A percentile compares a stretch with the other conserved stretches of the same genome.
Evolutionary conservation across 37 sponge, comb jelly and placozoan species (phyloP).

Genomic region (Theonella swinhoei): DNA sequence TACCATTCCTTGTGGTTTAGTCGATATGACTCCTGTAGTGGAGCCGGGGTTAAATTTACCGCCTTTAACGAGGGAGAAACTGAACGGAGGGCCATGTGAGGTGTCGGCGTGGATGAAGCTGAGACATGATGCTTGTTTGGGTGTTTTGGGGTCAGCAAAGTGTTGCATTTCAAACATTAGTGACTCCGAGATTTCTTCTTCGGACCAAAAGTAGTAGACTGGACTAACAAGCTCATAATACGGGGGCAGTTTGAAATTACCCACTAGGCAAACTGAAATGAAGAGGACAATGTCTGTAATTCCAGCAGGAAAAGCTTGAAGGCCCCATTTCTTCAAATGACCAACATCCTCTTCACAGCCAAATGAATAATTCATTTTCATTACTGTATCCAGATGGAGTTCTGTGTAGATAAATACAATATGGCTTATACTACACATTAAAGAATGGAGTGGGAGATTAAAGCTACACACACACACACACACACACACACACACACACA

Average conservation of each 20-base stretch:
- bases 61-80: background rate
- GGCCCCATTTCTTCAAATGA: background rate
- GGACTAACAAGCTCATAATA: slow-evolving; percentile 4
- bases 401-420: no score
- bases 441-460: no score
- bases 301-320: background rate
- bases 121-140: background rate
- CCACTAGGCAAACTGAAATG: background rate
- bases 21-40: background rate
- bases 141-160: background rate
- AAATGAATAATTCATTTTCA: background rate
- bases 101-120: background rate
- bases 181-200: background rate
- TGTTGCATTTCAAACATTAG: background rate
- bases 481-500: no score
- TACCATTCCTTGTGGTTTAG: background rate
- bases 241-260: background rate
- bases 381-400: background rate
- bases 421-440: no score
- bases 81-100: background rate
- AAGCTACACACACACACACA: no score
- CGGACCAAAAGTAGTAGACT: background rate
- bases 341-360: background rate
- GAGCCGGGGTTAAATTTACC: background rate
- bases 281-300: background rate